Evolutionary conservation across 1,140 invertebrate genomes (phyloP), one percentile per base, ranked within the genome.

Genomic region (Brachionus sp.): DNA sequence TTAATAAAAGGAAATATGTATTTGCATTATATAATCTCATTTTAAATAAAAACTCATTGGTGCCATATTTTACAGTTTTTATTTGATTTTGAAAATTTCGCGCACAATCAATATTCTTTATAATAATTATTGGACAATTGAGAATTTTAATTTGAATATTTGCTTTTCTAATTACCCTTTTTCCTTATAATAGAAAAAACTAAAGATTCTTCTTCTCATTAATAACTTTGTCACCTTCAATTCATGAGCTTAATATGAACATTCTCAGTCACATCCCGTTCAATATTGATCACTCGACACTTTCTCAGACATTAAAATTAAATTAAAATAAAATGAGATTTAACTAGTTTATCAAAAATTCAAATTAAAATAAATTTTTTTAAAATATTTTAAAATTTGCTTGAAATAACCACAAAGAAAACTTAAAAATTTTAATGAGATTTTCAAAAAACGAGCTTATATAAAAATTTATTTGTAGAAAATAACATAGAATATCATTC

Each of bases 21-120:
- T 66, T 66, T 66, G 33, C 25, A 66, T 66, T 66, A 66, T 33
- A 33, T 66, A 66, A 66, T 66, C 64, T 66, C 33, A 33, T 66
- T 33, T 66, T 66, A 66, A 66, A 66, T 37, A 66, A 2, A 37
- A 66, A 33, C 33, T 66, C 33, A 33, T 33, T 37, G 33, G 64
- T 66, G 64, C 64, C 64, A 66, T 66, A 66, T 29, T 66, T 66
- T 66, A 66, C 64, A 66, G 64, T 33, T 66, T 66, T 66, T 66
- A 33, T 66, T 66, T 66, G 25, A 33, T 57, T 57, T 57, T 57
- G 29, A 57, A 57, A 57, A 57, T 57, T 57, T 57, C 50, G 50
- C 50, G 50, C 50, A 66, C 25, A 66, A 66, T 33, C 33, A 66
- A 66, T 66, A 33, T 66, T 33, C 33, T 29, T 2, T 29, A 29